Base-by-base conservation (phyloP, 2,113 vertebrate species). In the Acrocephalus kingi region DNA sequence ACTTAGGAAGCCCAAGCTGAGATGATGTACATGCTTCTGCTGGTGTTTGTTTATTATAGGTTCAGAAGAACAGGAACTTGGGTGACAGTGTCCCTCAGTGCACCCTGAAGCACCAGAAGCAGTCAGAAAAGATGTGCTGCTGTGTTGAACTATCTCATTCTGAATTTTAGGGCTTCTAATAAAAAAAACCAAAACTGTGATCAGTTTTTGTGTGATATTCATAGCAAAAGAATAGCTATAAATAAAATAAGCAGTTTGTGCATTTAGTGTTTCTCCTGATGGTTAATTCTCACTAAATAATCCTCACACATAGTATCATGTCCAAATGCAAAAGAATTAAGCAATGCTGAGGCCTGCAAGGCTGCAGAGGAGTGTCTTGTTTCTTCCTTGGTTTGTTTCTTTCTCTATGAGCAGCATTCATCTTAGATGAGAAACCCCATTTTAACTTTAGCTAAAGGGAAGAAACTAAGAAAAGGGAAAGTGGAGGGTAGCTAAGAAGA, bases 21-120 rank as follows among this genome's bases (percentile, higher is more conserved):
- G 0, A 0, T 43, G 49, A 14, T 13, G 5, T 35, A 18, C 1
- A 1, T 25, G 15, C 35, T 80, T 89, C 62, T 75, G 28, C 17
- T 83, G 28, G 5, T 6, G 11, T 76, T 58, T 10, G 6, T 72
- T 91, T 48, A 6, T 73, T 71, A 8, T 10, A 22, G 1, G 1
- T 15, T 37, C 24, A 48, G 45, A 63, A 24, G 51, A 79, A 23
- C 13, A 28, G 35, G 58, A 54, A 54, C 9, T 6, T 66, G 20
- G 4, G 21, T 63, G 35, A 27, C 0, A 2, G 8, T 37, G 46
- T 35, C 48, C 41, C 17, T 94, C 55, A 43, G 20, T 1, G 2
- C 45, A 54, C 30, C 5, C 58, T 41, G 31, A 28, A 79, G 31
- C 56, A 79, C 62, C 54, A 83, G 61, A 54, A 76, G 15, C 22